These are phyloP conservation scores for Casuarius casuarius DNA, from an alignment of 2,113 vertebrate genomes.

Conservation along the genomic window DNA sequence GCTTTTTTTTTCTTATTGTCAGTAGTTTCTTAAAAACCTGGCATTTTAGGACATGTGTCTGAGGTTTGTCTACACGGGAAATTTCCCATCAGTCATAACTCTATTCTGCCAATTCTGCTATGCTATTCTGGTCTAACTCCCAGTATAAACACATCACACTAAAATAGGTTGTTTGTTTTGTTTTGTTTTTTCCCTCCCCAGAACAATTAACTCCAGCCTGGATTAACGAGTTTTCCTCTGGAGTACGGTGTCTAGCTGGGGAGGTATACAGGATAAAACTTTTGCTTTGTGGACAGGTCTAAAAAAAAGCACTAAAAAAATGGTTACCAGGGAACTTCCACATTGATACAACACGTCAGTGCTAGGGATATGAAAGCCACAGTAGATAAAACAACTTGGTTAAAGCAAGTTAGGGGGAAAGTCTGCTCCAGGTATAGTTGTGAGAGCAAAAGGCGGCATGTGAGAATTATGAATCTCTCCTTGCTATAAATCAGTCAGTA, in stretches of 20 bases:
- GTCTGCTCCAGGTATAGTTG: background rate
- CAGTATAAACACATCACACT: background rate
- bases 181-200: background rate
- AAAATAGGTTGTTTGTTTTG: background rate
- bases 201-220: background rate
- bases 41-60: background rate
- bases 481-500: background rate
- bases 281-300: background rate
- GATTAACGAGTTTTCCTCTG: background rate
- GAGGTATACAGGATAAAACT: background rate
- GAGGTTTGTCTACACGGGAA: background rate
- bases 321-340: background rate
- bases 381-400: conserved; percentile 11
- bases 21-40: background rate
- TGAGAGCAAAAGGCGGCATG: background rate
- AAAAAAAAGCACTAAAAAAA: background rate
- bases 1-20: background rate
- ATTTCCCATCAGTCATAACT: background rate
- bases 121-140: background rate
- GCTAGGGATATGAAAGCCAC: background rate
- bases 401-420: background rate
- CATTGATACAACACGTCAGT: background rate
- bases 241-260: background rate
- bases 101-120: background rate
- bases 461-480: background rate